These are phyloP conservation scores for Phragmatobia fuliginosa DNA, from an alignment of 2,888 invertebrate species.

Conservation along the genomic window DNA sequence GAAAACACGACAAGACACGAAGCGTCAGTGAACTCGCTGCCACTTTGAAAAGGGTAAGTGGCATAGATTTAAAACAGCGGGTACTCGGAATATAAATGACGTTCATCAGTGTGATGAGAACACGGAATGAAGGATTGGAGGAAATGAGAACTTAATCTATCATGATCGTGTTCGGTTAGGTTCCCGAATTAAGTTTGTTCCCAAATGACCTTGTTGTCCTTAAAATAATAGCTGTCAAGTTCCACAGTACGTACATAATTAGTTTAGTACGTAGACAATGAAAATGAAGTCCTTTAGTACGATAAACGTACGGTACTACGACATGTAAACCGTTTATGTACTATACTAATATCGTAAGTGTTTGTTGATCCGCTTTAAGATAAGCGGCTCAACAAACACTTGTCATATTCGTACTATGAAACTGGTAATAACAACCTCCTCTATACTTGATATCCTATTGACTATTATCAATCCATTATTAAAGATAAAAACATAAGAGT, in stretches of 20 bases:
- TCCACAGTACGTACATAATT: not conserved
- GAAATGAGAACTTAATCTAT: conserved; percentile 22
- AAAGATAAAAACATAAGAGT: too few species aligned
- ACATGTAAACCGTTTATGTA: not conserved
- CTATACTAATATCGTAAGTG: not conserved
- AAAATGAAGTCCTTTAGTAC: not conserved
- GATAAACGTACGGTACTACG: not conserved
- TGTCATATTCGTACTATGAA: not conserved
- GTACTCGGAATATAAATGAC: conserved; percentile 55
- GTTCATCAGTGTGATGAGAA: conserved; percentile 34
- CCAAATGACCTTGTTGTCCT: not conserved
- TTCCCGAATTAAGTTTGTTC: not conserved
- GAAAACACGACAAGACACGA: conserved; percentile 35
- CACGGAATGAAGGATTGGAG: conserved; percentile 18
- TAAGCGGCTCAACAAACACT: not conserved
- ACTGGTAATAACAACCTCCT: not conserved
- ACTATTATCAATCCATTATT: not conserved
- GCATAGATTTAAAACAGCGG: conserved; percentile 52
- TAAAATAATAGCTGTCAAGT: not conserved
- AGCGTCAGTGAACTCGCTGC: conserved; percentile 49
- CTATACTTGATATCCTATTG: not conserved
- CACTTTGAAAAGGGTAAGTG: conserved; percentile 59
- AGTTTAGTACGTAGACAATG: not conserved
- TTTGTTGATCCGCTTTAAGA: not conserved
- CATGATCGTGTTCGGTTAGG: conserved; percentile 8